These are phyloP conservation scores for Globodera rostochiensis DNA, from an alignment of 1,140 invertebrate genomes.

Conservation along the genomic window DNA sequence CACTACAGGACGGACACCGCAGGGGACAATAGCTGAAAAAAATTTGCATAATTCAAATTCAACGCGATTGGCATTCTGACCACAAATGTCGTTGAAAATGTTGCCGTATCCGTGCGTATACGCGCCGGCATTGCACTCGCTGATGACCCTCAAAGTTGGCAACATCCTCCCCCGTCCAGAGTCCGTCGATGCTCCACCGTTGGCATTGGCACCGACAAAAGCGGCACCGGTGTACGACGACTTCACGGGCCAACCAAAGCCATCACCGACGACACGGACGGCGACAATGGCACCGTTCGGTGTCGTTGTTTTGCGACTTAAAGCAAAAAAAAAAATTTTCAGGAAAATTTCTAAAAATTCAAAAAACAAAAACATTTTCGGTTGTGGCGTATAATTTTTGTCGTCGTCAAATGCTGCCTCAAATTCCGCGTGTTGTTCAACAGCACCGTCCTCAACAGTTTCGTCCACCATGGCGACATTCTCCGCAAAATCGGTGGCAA, in stretches of 20 bases:
- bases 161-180: background rate
- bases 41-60: no score
- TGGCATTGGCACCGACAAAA: background rate
- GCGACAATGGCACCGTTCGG: background rate
- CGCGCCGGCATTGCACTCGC: background rate
- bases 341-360: no score
- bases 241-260: background rate
- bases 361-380: background rate
- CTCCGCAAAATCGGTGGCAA: background rate
- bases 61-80: no score
- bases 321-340: background rate
- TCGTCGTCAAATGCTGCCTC: conserved; percentile 3
- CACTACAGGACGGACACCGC: no score
- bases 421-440: background rate
- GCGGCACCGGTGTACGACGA: background rate
- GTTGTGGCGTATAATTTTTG: background rate
- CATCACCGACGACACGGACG: background rate
- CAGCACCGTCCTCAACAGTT: background rate
- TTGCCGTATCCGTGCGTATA: background rate
- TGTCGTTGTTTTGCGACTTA: no score
- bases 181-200: background rate
- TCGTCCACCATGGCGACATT: background rate
- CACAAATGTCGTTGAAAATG: background rate
- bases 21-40: no score
- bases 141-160: background rate